Evolutionary conservation across 2,113 vertebrate genomes (phyloP), one percentile per base, ranked within the genome.

Genomic region (Trogon melanurus): DNA sequence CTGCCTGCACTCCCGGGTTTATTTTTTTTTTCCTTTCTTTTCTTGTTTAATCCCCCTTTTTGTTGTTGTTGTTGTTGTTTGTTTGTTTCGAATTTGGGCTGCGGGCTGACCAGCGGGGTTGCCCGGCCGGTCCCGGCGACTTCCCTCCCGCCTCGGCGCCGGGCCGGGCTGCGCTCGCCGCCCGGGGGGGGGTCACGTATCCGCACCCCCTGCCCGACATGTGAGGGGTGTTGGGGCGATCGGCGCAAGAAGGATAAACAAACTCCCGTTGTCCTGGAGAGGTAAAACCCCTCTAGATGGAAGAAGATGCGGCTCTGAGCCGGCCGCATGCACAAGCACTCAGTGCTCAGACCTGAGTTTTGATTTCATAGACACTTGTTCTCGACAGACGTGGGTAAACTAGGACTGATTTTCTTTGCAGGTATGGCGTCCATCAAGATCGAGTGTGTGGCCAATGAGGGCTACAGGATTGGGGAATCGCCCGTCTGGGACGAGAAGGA

Each of bases 401-500:
- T 8, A 3, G 26, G 1, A 5, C 41, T 3, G 47, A 3, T 64
- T 65, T 19, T 21, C 20, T 22, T 38, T 13, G 1, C 83, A 90
- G 97, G 60, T 45, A 99, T 99, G 99, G 98, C 98, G 1, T 98
- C 98, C 12, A 23, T 99, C 38, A 98, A 98, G 94, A 96, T 99
- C 9, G 98, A 99, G 79, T 98, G 98, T 62, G 88, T 99, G 11
- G 96, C 98, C 88, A 94, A 69, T 13, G 96, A 97, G 64, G 89
- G 95, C 15, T 97, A 85, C 93, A 23, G 92, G 79, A 66, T 99
- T 26, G 99, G 98, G 29, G 99, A 99, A 95, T 98, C 99, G 34
- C 99, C 99, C 0, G 93, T 99, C 45, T 99, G 99, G 99, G 99
- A 99, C 66, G 99, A 99, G 92, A 97, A 97, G 14, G 98, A 98